phyloP scores from a whole-genome alignment of 2,797 vertebrate genomes.

The Fistularia commersonii region DNA sequence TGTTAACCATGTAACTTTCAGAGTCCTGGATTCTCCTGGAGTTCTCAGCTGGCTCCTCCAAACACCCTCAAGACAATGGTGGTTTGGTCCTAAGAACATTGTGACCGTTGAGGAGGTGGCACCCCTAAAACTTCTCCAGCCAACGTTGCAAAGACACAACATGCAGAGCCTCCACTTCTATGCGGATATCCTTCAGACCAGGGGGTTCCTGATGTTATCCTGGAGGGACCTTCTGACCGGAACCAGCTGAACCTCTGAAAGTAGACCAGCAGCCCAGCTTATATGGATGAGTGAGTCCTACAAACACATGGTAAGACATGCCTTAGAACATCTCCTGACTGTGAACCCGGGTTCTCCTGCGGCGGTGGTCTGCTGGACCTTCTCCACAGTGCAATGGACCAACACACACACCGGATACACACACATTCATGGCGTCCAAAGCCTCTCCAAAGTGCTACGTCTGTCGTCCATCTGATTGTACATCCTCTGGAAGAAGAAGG shows the following conservation, averaged over 20 bases:
- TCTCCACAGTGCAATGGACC: constrained; percentile 38
- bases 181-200: too few species aligned
- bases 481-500: constrained; percentile 45
- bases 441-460: constrained; percentile 66
- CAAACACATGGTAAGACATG: constrained; percentile 26
- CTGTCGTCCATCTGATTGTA: constrained; percentile 69
- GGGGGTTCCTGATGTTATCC: constrained; percentile 37
- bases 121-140: too few species aligned
- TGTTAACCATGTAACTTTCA: constrained; percentile 11
- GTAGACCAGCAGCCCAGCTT: constrained; percentile 2
- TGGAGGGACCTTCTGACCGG: background rate
- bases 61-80: too few species aligned
- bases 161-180: too few species aligned
- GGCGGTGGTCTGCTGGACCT: constrained; percentile 29
- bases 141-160: too few species aligned
- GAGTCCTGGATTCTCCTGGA: constrained; percentile 22
- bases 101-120: too few species aligned
- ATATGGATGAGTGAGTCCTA: constrained; percentile 13
- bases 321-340: constrained; percentile 29
- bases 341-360: constrained; percentile 31
- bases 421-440: constrained; percentile 55
- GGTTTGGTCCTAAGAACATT: too few species aligned
- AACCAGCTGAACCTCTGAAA: too few species aligned
- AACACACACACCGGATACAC: constrained; percentile 8
- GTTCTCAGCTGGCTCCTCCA: too few species aligned